Evolutionary conservation across 2,888 invertebrate species (phyloP).

Genomic region (Maniola hyperantus): DNA sequence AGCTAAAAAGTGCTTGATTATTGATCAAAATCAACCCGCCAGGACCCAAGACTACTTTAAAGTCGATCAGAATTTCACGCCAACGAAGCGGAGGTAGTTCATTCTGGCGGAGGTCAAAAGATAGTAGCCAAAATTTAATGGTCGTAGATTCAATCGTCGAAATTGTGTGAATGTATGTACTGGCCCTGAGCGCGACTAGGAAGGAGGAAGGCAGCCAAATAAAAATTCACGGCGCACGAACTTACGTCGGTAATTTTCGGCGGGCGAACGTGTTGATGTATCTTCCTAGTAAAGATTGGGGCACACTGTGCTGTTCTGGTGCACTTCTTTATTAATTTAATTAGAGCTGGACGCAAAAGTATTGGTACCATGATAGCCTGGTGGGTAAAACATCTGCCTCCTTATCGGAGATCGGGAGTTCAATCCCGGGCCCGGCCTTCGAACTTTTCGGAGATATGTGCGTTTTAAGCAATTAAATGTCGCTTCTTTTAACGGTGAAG

Average conservation of each 20-base stretch:
- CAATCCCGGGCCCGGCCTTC: too few relatives aligned
- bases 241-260: conserved; percentile 70
- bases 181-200: conserved; percentile 62
- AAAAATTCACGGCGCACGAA: conserved; percentile 73
- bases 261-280: conserved; percentile 62
- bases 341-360: too few relatives aligned
- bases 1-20: too few relatives aligned
- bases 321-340: background rate
- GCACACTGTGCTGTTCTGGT: conserved; percentile 45
- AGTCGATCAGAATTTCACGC: background rate
- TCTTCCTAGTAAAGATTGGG: conserved; percentile 66
- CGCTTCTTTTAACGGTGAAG: too few relatives aligned
- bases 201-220: conserved; percentile 70
- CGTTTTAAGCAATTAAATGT: too few relatives aligned
- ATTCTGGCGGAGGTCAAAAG: background rate
- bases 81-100: background rate
- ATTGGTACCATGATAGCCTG: too few relatives aligned
- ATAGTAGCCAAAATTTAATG: conserved; percentile 1
- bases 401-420: too few relatives aligned
- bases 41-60: background rate
- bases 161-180: conserved; percentile 26
- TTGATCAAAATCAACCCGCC: too few relatives aligned
- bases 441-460: too few relatives aligned
- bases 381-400: too few relatives aligned
- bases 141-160: conserved; percentile 10